Conservation (phyloP, 2,888 invertebrate genomes). For the Eupeodes latifasciatus region DNA sequence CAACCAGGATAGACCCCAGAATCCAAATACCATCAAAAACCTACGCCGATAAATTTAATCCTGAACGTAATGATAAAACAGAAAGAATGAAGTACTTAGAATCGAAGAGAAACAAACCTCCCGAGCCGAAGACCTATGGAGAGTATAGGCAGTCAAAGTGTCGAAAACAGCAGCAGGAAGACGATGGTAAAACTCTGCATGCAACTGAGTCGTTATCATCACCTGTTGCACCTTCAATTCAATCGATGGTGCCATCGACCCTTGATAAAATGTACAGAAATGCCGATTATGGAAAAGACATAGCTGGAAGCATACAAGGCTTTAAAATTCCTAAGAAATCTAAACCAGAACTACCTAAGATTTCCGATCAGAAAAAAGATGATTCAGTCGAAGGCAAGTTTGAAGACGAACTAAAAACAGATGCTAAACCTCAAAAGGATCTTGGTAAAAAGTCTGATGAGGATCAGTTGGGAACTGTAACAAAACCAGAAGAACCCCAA, state of each 20-base stretch:
- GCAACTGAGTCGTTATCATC: background rate
- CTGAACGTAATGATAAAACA: constrained; percentile 78
- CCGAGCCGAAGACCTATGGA: constrained; percentile 80
- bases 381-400: constrained; percentile 4
- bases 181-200: background rate
- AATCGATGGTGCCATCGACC: constrained; percentile 70
- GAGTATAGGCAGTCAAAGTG: constrained; percentile 80
- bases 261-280: constrained; percentile 82
- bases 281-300: constrained; percentile 68
- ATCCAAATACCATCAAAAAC: constrained; percentile 40
- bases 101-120: constrained; percentile 78
- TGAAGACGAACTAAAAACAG: background rate
- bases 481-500: background rate
- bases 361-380: constrained; percentile 34
- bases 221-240: background rate
- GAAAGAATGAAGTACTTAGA: constrained; percentile 80
- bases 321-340: constrained; percentile 82
- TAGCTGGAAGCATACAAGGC: constrained; percentile 65
- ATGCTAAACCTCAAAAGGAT: constrained; percentile 7
- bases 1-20: constrained; percentile 50
- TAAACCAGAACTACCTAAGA: constrained; percentile 51
- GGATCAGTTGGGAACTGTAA: background rate
- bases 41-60: constrained; percentile 77
- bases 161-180: constrained; percentile 49
- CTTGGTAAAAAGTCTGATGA: background rate